Conservation (phyloP, 2,113 vertebrate genomes). For the Otocyon megalotis region DNA sequence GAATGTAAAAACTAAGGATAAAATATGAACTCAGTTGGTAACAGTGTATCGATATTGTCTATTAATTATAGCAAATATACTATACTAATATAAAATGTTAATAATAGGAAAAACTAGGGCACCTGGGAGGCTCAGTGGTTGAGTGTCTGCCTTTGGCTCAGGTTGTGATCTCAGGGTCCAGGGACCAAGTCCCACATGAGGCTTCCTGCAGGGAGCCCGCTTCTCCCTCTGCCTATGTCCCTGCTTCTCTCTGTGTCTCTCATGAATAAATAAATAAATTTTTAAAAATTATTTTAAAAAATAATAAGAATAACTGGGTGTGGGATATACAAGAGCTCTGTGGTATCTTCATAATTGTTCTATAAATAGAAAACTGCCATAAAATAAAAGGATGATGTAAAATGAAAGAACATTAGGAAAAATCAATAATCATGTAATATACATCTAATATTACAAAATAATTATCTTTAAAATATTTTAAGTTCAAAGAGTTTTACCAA, state of each 20-base stretch:
- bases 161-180: no score
- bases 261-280: no score
- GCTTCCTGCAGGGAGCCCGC: no score
- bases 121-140: no score
- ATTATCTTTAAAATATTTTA: not conserved
- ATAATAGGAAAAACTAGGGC: not conserved
- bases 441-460: not conserved
- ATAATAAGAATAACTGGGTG: not conserved
- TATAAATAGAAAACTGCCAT: not conserved
- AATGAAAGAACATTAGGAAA: not conserved
- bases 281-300: no score
- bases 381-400: not conserved
- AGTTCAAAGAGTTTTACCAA: not conserved
- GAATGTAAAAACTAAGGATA: not conserved
- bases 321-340: not conserved
- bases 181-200: no score
- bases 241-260: no score
- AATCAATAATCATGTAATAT: not conserved
- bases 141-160: no score
- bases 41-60: not conserved
- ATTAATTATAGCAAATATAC: not conserved
- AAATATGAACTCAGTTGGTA: not conserved
- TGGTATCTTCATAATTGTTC: not conserved
- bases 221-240: no score
- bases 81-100: not conserved